Base-by-base conservation (phyloP, 2,888 invertebrate genomes). In the Lepidochrysops patricia region DNA sequence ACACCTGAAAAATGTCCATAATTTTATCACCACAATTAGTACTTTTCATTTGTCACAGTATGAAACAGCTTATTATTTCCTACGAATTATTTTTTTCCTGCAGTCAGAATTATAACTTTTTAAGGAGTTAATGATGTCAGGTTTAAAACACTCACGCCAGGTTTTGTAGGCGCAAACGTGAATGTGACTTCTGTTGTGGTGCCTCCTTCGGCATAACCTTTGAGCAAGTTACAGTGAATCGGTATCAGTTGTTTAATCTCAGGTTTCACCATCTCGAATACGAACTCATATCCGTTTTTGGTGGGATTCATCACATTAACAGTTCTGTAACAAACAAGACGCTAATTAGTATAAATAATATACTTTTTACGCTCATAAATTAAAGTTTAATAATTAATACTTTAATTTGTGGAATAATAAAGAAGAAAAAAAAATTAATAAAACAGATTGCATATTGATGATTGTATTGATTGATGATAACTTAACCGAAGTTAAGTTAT, bases 231-330 rank as follows among this genome's bases (percentile, higher is more conserved):
- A 72, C 94, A 94, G 64, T 90, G 89, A 69, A 94, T 91, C 9
- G 90, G 86, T 19, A 88, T 79, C n/a, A 85, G 73, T n/a, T 81
- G 78, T 2, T 76, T 76, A 54, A 84, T 85, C 6, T 77, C 76
- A 7, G 82, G 80, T 64, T 90, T 80, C 54, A 89, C 76, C 80
- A 90, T 90, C 57, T 84, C 81, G 79, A 93, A 93, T 61, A 88
- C 80, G 70, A 91, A 93, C 64, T 84, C 84, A 70, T 93, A 93
- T 5, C 87, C 82, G 65, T 91, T 87, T 58, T 79, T 84, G 0
- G 93, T 93, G 1, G 94, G 93, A 73, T 94, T 94, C 32, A 94
- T 89, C 4, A 94, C 87, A 62, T 88, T 86, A 70, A 94, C 93
- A 56, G 84, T 79, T 68, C 93, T 93, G 25, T 6, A 59, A 61